Evolutionary conservation across 37 sponge, comb jelly and placozoan genomes (phyloP), one percentile per base, ranked within the genome.

Genomic region (Halichondria panicea): DNA sequence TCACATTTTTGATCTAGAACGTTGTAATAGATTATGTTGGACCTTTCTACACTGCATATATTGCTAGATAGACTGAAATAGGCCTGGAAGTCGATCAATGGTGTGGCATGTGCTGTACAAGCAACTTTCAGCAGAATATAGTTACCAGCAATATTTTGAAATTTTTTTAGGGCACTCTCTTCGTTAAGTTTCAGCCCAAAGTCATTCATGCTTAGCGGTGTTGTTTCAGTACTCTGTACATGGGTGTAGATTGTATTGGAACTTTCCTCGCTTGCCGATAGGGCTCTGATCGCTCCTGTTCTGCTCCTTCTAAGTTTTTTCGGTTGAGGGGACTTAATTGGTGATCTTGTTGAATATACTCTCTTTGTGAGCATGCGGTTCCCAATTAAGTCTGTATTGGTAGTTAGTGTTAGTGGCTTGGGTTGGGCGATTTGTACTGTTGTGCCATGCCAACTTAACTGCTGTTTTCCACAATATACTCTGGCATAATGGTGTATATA

Each of bases 401-500:
- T 27, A 59, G 22, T 27, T 22, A 59, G 15, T 11, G 8, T 28
- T 18, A 53, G 22, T 25, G 52, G 50, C 21, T 44, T 5, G n/a
- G 71, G 71, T 43, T 70, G 71, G 22, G 45, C 71, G 5, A 44
- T 25, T 27, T 70, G 71, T 12, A 70, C 46, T 46, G 71, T 70
- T 70, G 71, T 70, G 22, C 71, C 71, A 45, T 70, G 71, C n/a
- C 46, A 42, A 62, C 76, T 48, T n/a, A n/a, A n/a, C n/a, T n/a
- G n/a, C n/a, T n/a, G n/a, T 28, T 75, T 59, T 8, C 76, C 76
- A 42, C 46, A 44, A n/a, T 75, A 75, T n/a, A 75, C 64, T 61
- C 21, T 6, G 21, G 76, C 45, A 41, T 56, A 61, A 31, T 64
- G 59, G 21, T 75, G 76, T 27, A 75, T 39, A 39, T 31, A 75